Conservation (phyloP, 2,888 invertebrate genomes). For the Desoria tigrina region DNA sequence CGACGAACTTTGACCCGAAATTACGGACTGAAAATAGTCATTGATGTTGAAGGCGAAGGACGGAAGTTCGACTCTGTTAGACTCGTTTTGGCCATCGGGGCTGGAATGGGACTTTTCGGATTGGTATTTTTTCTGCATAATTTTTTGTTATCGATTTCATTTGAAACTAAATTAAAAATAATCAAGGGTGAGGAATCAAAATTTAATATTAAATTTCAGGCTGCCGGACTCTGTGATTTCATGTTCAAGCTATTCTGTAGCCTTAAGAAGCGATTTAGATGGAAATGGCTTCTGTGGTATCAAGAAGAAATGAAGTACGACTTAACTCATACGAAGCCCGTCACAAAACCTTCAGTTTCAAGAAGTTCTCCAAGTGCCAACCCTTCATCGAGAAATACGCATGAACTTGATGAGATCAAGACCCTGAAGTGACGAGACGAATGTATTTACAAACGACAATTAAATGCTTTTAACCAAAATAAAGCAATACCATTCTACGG, state of each 20-base stretch:
- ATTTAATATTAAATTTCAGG: constrained; percentile 54
- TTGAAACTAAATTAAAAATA: background rate
- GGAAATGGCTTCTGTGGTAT: constrained; percentile 53
- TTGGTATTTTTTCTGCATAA: constrained; percentile 56
- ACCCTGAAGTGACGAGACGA: no score
- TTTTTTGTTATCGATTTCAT: background rate
- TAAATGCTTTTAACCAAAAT: no score
- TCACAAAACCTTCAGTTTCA: no score
- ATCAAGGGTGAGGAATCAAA: background rate
- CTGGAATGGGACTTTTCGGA: constrained; percentile 60
- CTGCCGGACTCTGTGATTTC: constrained; percentile 59
- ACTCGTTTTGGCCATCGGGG: constrained; percentile 59
- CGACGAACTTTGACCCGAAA: constrained; percentile 58
- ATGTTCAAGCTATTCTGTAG: constrained; percentile 54
- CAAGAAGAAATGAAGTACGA: constrained; percentile 51
- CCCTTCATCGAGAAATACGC: no score
- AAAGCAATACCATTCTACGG: no score
- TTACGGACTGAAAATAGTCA: constrained; percentile 59
- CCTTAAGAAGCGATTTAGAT: constrained; percentile 54
- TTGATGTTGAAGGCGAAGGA: constrained; percentile 59
- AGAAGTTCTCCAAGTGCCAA: no score
- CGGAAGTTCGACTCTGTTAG: constrained; percentile 60
- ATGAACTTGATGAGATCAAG: no score
- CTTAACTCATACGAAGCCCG: constrained; percentile 30
- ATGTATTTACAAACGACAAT: no score